phyloP scores from a whole-genome alignment of 30 jellyfish, hydroid and myxozoan genomes.

The Aurelia sp. region DNA sequence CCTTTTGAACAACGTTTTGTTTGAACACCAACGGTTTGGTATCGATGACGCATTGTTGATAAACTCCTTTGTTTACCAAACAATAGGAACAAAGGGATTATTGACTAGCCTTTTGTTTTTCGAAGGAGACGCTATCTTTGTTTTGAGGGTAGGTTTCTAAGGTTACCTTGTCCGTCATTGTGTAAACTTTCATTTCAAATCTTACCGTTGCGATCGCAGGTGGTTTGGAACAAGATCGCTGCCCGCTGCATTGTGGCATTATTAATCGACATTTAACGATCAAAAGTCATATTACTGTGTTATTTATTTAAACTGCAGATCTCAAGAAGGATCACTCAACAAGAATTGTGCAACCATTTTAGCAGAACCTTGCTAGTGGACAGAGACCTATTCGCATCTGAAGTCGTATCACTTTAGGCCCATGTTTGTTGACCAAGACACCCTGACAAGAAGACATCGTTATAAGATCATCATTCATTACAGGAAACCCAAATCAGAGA shows the following conservation, averaged over 20 bases:
- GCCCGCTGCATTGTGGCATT: neutral
- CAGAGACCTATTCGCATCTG: too few relatives aligned
- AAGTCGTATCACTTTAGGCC: too few relatives aligned
- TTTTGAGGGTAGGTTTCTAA: too few relatives aligned
- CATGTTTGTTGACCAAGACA: too few relatives aligned
- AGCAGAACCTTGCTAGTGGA: too few relatives aligned
- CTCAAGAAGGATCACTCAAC: neutral
- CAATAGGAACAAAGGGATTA: neutral
- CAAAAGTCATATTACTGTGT: neutral
- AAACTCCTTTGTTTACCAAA: too few relatives aligned
- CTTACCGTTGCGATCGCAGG: constrained; percentile 11
- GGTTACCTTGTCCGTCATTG: constrained; percentile 3
- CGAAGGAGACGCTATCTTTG: neutral
- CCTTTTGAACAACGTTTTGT: too few relatives aligned
- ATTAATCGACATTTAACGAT: neutral
- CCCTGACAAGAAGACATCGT: too few relatives aligned
- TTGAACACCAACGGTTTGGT: too few relatives aligned
- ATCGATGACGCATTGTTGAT: too few relatives aligned
- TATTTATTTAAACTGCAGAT: neutral
- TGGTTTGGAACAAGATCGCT: neutral
- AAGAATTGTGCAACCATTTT: neutral
- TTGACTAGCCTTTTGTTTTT: neutral
- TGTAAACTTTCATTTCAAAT: constrained; percentile 25
- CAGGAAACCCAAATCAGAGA: too few relatives aligned
- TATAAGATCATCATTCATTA: too few relatives aligned